phyloP scores from a whole-genome alignment of 2,888 invertebrate species.

The Pimpla rufipes region DNA sequence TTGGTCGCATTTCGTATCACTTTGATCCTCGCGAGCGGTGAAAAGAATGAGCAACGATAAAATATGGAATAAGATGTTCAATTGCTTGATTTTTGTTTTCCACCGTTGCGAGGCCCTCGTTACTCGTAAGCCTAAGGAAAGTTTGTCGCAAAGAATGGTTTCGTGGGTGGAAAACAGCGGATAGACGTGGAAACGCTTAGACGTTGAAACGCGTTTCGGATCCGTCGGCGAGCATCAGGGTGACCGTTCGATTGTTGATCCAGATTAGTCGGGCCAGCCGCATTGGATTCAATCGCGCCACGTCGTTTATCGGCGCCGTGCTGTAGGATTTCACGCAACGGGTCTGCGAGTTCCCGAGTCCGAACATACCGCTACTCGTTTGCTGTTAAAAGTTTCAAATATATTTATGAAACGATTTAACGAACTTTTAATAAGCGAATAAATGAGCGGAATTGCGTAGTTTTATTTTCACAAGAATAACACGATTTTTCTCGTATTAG shows the following conservation, averaged over 20 bases:
- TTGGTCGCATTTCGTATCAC: neutral
- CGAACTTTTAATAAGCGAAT: neutral
- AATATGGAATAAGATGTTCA: constrained; percentile 13
- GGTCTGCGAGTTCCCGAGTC: constrained; percentile 98
- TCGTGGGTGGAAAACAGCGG: constrained; percentile 6
- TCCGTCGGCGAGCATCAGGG: constrained; percentile 97
- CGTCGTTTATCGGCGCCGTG: constrained; percentile 96
- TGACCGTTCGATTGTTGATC: constrained; percentile 97
- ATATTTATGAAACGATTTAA: too few species aligned
- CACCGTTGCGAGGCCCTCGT: neutral
- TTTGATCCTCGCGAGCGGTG: neutral
- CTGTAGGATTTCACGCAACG: constrained; percentile 98
- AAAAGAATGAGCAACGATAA: neutral
- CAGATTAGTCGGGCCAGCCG: constrained; percentile 96
- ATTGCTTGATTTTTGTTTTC: constrained; percentile 10
- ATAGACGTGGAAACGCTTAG: constrained; percentile 84
- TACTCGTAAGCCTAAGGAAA: constrained; percentile 34
- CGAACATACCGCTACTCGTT: constrained; percentile 96
- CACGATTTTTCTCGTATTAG: too few species aligned
- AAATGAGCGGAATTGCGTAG: too few species aligned
- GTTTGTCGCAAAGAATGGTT: constrained; percentile 9
- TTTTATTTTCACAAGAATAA: too few species aligned
- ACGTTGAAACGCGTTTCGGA: constrained; percentile 95
- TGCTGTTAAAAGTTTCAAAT: constrained; percentile 82
- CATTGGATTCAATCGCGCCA: constrained; percentile 94